Conservation (phyloP, 2,797 vertebrate genomes). For the Sparidentex hasta region DNA sequence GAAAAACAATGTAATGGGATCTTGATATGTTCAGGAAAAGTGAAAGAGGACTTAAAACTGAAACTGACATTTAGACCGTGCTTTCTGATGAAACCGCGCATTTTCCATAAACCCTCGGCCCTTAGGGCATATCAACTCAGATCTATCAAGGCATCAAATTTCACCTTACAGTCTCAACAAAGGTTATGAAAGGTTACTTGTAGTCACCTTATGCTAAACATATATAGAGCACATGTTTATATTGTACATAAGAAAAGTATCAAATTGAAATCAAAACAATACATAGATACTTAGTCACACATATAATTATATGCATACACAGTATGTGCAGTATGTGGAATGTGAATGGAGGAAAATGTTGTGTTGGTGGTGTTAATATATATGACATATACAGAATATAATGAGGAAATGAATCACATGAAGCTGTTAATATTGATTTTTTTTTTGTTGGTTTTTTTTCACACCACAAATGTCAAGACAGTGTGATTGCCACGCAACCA, state of each 20-base stretch:
- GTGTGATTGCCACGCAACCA: not conserved
- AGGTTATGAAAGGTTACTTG: not conserved
- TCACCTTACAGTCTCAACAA: not conserved
- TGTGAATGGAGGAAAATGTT: not conserved
- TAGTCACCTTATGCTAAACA: not conserved
- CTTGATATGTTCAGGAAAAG: not conserved
- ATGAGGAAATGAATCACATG: not conserved
- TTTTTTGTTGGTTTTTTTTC: not conserved
- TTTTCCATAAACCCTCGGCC: slow-evolving; percentile 21
- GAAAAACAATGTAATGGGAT: not conserved
- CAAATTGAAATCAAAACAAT: not conserved
- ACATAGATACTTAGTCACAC: too few species aligned
- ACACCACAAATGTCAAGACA: not conserved
- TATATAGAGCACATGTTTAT: not conserved
- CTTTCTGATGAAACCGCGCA: slow-evolving; percentile 30
- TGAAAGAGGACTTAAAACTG: slow-evolving; percentile 45
- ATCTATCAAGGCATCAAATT: not conserved
- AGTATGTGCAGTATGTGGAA: not conserved
- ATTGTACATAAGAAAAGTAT: not conserved
- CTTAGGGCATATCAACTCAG: not conserved
- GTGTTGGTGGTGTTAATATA: not conserved
- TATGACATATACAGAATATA: not conserved
- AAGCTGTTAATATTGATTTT: not conserved
- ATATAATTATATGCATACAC: not conserved
- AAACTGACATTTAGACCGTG: not conserved